These are phyloP conservation scores for Phylloscopus trochilus DNA, from an alignment of 2,113 vertebrate genomes.

Conservation along the genomic window DNA sequence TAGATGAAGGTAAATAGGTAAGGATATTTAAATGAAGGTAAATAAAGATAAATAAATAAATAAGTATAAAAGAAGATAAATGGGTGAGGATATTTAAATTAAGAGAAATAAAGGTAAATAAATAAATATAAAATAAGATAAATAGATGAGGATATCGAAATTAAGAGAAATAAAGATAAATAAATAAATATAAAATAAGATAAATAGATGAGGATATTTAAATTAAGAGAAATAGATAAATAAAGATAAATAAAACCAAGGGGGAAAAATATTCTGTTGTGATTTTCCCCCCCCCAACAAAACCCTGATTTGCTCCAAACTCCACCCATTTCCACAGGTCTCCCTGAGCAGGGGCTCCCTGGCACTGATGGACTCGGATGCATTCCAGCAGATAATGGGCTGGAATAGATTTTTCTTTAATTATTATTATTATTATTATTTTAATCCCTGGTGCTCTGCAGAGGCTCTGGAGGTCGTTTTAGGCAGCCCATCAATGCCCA, in stretches of 20 bases:
- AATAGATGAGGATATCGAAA: too few species aligned
- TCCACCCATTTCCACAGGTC: background rate
- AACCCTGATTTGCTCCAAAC: background rate
- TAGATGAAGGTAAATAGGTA: background rate
- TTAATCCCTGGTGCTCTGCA: background rate
- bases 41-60: background rate
- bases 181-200: too few species aligned
- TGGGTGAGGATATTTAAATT: too few species aligned
- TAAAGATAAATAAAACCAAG: background rate
- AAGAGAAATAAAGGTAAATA: background rate
- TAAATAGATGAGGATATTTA: background rate
- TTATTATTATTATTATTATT: too few species aligned
- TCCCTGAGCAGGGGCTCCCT: background rate
- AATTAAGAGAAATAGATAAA: background rate
- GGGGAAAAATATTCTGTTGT: background rate
- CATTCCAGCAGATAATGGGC: conserved; percentile 4
- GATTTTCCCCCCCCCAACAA: background rate
- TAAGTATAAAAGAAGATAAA: too few species aligned
- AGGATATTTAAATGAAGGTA: too few species aligned
- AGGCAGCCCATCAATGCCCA: background rate
- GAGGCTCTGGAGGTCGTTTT: conserved; percentile 12
- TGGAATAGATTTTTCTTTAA: conserved; percentile 7
- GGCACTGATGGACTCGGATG: background rate
- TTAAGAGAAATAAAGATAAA: too few species aligned
- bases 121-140: too few species aligned